These are phyloP conservation scores for Pantelozetes paolii DNA, from an alignment of 2,888 invertebrate genomes.

Conservation along the genomic window DNA sequence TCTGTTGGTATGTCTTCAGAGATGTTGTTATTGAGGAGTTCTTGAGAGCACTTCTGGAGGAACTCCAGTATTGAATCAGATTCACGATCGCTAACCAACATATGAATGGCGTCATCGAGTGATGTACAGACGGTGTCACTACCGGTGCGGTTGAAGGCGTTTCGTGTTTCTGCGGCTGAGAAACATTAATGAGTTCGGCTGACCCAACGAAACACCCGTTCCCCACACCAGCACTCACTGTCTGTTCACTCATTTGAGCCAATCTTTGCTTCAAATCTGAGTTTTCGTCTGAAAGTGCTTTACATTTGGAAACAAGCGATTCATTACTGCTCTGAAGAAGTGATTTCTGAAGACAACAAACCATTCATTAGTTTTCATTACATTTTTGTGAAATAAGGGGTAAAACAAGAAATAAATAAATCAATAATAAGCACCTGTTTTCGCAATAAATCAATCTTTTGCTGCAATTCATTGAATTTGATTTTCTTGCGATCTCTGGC, in stretches of 20 bases:
- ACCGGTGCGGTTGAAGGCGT: background rate
- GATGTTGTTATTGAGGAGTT: background rate
- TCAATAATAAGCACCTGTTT: background rate
- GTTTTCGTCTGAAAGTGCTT: slow-evolving; percentile 5
- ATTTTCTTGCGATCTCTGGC: slow-evolving; percentile 94
- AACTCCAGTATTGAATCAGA: slow-evolving; percentile 30
- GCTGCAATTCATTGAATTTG: slow-evolving; percentile 82
- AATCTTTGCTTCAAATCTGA: slow-evolving; percentile 1
- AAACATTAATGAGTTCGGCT: slow-evolving; percentile 62
- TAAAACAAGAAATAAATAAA: background rate
- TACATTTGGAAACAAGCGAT: background rate
- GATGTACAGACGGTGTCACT: background rate
- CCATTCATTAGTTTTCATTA: background rate
- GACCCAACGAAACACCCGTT: slow-evolving; percentile 54
- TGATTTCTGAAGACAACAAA: background rate
- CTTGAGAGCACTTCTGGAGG: slow-evolving; percentile 25
- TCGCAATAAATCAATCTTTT: slow-evolving; percentile 35
- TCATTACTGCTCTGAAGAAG: slow-evolving; percentile 11
- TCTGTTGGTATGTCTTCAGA: background rate
- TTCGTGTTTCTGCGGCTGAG: slow-evolving; percentile 90
- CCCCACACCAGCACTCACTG: slow-evolving; percentile 44
- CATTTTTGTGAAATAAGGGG: too few relatives aligned
- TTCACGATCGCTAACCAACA: slow-evolving; percentile 31
- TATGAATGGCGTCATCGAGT: slow-evolving; percentile 33
- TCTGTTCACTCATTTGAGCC: background rate